phyloP scores from a whole-genome alignment of 2,113 vertebrate species.

The Nyctereutes procyonoides region DNA sequence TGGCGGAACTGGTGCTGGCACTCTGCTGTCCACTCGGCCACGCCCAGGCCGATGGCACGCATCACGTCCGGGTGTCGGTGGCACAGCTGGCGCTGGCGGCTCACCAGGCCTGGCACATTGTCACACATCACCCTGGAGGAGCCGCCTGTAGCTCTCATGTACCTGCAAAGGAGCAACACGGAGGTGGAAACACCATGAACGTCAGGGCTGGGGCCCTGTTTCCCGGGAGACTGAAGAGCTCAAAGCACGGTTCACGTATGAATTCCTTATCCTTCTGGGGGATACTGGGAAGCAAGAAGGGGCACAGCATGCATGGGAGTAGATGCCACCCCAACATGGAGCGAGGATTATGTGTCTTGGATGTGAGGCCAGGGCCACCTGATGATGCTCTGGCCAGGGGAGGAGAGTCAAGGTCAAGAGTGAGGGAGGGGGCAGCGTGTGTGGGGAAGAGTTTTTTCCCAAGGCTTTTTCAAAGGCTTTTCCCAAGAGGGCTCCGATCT shows the following conservation, averaged over 20 bases:
- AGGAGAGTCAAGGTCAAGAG: background rate
- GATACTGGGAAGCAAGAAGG: background rate
- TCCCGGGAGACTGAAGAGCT: background rate
- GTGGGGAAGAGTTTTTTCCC: background rate
- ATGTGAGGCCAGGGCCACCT: background rate
- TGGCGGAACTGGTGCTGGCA: slow-evolving; percentile 97
- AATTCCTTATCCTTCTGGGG: background rate
- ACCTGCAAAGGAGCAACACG: slow-evolving; percentile 85
- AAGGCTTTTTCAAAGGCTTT: slow-evolving; percentile 17
- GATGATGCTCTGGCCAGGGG: background rate
- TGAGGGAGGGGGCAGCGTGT: too few species aligned
- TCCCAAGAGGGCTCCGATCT: slow-evolving; percentile 27
- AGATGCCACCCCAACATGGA: background rate
- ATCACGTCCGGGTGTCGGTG: slow-evolving; percentile 94
- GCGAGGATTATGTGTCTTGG: background rate
- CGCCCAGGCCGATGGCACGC: slow-evolving; percentile 93
- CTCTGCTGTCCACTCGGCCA: slow-evolving; percentile 94
- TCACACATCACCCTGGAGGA: slow-evolving; percentile 96
- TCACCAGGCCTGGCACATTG: slow-evolving; percentile 96
- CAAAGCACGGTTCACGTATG: background rate
- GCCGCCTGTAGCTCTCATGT: slow-evolving; percentile 93
- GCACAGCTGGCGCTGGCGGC: slow-evolving; percentile 96
- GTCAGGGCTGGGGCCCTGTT: too few species aligned
- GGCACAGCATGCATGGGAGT: background rate
- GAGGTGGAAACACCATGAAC: background rate